Evolutionary conservation across 2,797 vertebrate species (phyloP).

Genomic region (Falco naumanni): DNA sequence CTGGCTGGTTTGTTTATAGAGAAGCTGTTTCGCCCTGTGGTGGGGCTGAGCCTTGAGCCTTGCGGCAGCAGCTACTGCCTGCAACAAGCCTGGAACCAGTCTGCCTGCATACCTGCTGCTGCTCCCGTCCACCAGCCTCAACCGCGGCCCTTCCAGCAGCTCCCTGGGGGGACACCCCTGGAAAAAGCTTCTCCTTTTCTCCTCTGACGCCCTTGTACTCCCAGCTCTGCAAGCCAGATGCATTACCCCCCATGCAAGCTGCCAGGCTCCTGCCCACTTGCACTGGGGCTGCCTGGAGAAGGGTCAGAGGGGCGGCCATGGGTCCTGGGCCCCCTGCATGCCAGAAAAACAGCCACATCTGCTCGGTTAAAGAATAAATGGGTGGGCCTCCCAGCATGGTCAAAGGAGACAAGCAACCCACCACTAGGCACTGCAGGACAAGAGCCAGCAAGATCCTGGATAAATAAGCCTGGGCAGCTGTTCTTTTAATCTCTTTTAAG

Average conservation of each 20-base stretch:
- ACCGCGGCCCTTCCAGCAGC: fast-evolving
- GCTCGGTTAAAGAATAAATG: neutral
- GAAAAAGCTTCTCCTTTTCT: neutral
- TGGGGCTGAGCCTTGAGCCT: neutral
- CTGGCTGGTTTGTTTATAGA: neutral
- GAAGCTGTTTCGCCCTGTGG: neutral
- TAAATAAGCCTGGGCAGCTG: neutral
- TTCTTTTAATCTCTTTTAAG: neutral
- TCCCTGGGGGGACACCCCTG: neutral
- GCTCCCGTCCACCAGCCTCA: neutral
- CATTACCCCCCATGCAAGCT: neutral
- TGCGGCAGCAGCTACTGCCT: fast-evolving
- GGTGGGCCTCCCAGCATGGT: neutral
- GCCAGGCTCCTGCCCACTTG: neutral
- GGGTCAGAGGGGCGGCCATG: neutral
- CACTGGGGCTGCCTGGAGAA: neutral
- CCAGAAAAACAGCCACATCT: neutral
- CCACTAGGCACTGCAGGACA: neutral
- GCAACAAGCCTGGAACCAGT: neutral
- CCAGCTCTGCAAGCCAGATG: neutral
- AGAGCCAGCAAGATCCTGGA: neutral
- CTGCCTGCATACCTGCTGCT: slow-evolving; percentile 21
- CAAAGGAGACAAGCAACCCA: neutral
- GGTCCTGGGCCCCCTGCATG: fast-evolving
- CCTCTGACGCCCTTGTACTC: neutral